Percentiles rank a stretch among this genome's conserved stretches.
Conservation (phyloP, 2,113 vertebrate species). For the Bos indicus region DNA sequence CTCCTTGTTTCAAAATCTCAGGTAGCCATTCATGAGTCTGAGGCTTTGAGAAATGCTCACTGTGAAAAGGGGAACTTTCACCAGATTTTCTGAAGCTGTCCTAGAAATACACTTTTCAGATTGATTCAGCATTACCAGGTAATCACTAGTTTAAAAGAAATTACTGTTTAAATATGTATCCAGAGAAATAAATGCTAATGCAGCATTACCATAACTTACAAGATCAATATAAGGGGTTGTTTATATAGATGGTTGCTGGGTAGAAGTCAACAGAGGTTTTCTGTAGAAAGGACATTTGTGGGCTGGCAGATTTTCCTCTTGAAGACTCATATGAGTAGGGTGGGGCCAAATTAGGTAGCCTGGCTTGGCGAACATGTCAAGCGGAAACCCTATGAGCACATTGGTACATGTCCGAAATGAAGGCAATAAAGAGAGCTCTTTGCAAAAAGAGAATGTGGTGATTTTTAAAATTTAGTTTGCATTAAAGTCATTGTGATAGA, state of each 20-base stretch:
- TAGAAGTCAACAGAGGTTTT: constrained; percentile 55
- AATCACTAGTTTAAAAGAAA: constrained; percentile 59
- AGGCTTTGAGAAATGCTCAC: constrained; percentile 82
- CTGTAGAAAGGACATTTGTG: constrained; percentile 56
- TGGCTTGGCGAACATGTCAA: neutral
- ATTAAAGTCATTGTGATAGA: constrained; percentile 2
- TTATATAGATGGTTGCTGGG: constrained; percentile 50
- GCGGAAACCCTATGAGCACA: neutral
- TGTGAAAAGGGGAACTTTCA: constrained; percentile 72
- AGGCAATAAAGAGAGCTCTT: neutral
- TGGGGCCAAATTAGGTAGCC: neutral
- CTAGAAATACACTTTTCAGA: constrained; percentile 73
- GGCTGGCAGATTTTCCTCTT: constrained; percentile 36
- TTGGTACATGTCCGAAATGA: neutral
- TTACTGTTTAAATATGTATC: constrained; percentile 58
- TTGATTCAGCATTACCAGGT: constrained; percentile 80
- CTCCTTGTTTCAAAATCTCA: constrained; percentile 65
- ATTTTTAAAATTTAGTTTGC: constrained; percentile 38
- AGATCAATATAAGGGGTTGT: constrained; percentile 58
- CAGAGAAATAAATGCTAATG: constrained; percentile 51
- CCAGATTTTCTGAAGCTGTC: constrained; percentile 72
- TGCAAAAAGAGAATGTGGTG: neutral
- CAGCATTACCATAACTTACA: constrained; percentile 37
- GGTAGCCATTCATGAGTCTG: constrained; percentile 74
- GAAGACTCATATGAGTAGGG: neutral